These are phyloP conservation scores for Gymnocypris eckloni DNA, from an alignment of 2,797 vertebrate species.

Conservation along the genomic window DNA sequence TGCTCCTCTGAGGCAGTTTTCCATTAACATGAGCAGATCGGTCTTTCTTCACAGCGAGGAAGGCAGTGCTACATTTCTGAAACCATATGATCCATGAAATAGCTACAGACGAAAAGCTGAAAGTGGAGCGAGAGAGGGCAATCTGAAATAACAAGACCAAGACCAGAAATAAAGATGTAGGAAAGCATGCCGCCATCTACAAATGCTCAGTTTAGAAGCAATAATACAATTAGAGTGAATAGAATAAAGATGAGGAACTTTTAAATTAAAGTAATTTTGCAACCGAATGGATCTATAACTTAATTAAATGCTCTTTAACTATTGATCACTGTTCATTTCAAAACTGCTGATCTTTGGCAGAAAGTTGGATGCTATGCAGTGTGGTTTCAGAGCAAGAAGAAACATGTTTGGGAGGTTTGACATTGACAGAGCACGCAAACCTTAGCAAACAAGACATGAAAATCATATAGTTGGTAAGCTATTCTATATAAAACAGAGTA, in stretches of 20 bases:
- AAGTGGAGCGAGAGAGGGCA: not conserved
- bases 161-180: constrained; percentile 4
- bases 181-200: not conserved
- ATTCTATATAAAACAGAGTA: not conserved
- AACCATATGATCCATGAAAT: constrained; percentile 39
- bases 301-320: constrained; percentile 22
- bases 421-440: not conserved
- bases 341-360: constrained; percentile 18
- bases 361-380: constrained; percentile 18
- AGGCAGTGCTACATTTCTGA: constrained; percentile 36
- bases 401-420: not conserved
- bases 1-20: constrained; percentile 23
- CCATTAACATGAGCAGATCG: constrained; percentile 30
- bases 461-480: not conserved
- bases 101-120: not conserved
- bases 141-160: constrained; percentile 9
- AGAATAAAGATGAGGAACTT: not conserved
- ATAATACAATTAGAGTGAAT: not conserved
- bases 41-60: constrained; percentile 24
- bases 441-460: constrained; percentile 1
- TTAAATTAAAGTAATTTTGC: not conserved
- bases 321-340: constrained; percentile 50
- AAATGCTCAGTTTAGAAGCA: not conserved
- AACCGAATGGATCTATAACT: constrained; percentile 9
- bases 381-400: constrained; percentile 5